Conservation (phyloP, 2,888 invertebrate species). For the Helicoverpa assulta region DNA sequence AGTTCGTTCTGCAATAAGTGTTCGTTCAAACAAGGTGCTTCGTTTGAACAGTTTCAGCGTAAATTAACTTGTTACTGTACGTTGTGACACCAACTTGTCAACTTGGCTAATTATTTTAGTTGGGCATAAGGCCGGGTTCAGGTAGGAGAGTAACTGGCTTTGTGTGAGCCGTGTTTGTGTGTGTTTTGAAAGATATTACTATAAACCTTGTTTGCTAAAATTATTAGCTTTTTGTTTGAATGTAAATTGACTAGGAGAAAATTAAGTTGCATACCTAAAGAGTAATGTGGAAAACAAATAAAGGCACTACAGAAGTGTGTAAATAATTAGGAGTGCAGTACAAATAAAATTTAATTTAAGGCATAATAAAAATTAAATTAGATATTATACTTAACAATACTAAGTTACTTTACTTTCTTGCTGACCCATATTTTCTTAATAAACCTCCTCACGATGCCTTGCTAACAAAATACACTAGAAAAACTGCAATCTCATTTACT, state of each 20-base stretch:
- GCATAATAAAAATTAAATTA: no score
- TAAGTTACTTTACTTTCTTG: no score
- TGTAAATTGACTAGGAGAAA: no score
- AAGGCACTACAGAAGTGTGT: no score
- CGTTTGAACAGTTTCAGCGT: conserved; percentile 71
- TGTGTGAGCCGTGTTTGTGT: background rate
- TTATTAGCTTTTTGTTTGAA: no score
- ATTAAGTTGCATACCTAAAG: no score
- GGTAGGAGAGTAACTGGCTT: conserved; percentile 24
- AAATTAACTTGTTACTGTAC: conserved; percentile 76
- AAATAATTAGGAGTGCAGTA: no score
- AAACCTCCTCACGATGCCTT: background rate
- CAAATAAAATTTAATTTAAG: no score
- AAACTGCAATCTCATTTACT: background rate
- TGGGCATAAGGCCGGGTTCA: conserved; percentile 53
- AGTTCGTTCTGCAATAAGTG: conserved; percentile 53
- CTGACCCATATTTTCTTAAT: no score
- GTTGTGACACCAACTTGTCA: conserved; percentile 68
- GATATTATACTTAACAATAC: no score
- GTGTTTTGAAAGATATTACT: background rate
- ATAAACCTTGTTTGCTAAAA: background rate
- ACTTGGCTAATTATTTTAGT: conserved; percentile 75
- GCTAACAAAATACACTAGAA: background rate
- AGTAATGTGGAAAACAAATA: no score
- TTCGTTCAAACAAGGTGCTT: conserved; percentile 62